These are phyloP conservation scores for Aleiodes alternator DNA, from an alignment of 2,888 invertebrate species.

Conservation along the genomic window DNA sequence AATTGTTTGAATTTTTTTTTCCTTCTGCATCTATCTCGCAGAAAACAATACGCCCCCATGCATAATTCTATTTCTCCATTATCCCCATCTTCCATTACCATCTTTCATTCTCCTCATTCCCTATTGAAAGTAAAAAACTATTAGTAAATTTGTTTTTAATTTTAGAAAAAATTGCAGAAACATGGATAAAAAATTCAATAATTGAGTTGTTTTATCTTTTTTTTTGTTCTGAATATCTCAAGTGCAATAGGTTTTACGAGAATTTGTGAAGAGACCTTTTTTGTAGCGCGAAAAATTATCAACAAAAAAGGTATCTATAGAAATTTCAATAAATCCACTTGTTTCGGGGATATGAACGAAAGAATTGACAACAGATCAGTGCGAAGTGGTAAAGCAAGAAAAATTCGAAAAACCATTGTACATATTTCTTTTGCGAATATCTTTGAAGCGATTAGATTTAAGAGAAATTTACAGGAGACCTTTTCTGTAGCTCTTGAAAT, in stretches of 20 bases:
- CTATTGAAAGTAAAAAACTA: conserved; percentile 75
- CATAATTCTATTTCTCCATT: conserved; percentile 70
- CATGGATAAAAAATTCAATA: conserved; percentile 35
- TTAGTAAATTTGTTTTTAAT: conserved; percentile 70
- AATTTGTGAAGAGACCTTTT: neutral
- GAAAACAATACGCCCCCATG: conserved; percentile 72
- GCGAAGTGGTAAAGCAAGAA: too few species aligned
- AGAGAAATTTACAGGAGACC: neutral
- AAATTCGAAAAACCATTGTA: too few species aligned
- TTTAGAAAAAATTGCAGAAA: conserved; percentile 44
- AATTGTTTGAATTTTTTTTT: conserved; percentile 27
- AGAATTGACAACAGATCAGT: too few species aligned
- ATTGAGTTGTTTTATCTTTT: conserved; percentile 40
- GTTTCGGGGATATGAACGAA: neutral
- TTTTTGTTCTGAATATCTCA: conserved; percentile 42
- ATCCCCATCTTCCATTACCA: conserved; percentile 63
- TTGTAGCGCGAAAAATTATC: neutral
- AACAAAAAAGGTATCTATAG: neutral
- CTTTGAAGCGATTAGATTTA: neutral
- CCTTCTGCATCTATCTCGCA: conserved; percentile 57
- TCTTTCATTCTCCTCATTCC: conserved; percentile 62
- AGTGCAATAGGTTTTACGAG: conserved; percentile 4
- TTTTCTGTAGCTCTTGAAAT: neutral
- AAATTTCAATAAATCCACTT: neutral
- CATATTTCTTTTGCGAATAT: too few species aligned